Evolutionary conservation across 2,888 invertebrate genomes (phyloP), one percentile per base, ranked within the genome.

Genomic region (Allophyes oxyacanthae): DNA sequence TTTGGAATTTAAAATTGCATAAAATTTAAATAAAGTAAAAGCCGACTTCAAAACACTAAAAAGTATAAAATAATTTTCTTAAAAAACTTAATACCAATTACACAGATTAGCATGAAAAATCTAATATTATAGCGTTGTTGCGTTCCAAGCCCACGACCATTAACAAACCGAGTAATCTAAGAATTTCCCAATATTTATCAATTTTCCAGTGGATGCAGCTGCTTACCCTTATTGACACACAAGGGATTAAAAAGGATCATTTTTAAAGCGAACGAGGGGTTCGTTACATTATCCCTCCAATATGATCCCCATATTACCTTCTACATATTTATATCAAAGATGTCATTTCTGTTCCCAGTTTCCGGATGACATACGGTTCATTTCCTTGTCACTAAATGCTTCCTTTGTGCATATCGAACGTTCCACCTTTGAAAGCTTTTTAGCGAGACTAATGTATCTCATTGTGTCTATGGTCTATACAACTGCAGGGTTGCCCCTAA

Each of bases 381-480:
- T 64, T 56, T 42, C 28, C 14, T 13, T 30, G 33, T 55, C 49
- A 64, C 30, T 40, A 11, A 34, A 58, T 42, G 46, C 11, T 68
- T 64, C 72, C 54, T 64, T 72, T 75, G 62, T 58, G 45, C 28
- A 49, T 56, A 41, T 30, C 54, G 45, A 75, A 64, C 41, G 46
- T n/a, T n/a, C n/a, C 53, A 34, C 10, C 46, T 71, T 60, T 58
- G 53, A 64, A 66, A 64, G 60, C 62, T 64, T 64, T 63, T 48
- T 49, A 75, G 62, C 55, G 61, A 38, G 54, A 48, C 68, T 75
- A 72, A 75, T 73, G 73, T 72, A 64, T 72, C 56, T 56, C 55
- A 57, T 64, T 65, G 49, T 59, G 58, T 41, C 58, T 63, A 59
- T 30, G 11, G 36, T 28, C n/a, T n/a, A n/a, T n/a, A n/a, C n/a